These are phyloP conservation scores for Potorous gilbertii DNA, from an alignment of 2,797 vertebrate species.

Conservation along the genomic window DNA sequence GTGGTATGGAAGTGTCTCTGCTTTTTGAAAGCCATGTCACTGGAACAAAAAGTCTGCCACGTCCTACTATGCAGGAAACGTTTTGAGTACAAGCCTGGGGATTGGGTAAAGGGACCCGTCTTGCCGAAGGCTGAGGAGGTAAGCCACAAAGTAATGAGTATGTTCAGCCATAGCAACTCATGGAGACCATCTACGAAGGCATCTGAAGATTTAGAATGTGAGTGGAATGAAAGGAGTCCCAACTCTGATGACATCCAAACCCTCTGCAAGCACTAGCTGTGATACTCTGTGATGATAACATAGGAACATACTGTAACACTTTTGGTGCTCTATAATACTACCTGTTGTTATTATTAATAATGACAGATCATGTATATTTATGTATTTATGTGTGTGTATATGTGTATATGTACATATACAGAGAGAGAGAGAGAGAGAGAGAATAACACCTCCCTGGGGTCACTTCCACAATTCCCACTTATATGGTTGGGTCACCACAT, in stretches of 20 bases:
- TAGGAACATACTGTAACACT: background rate
- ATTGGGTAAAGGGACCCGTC: background rate
- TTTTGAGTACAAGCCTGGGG: background rate
- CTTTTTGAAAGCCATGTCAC: background rate
- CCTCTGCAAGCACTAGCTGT: background rate
- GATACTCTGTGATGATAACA: background rate
- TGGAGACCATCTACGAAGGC: background rate
- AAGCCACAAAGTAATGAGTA: background rate
- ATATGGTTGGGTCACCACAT: background rate
- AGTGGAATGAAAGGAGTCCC: background rate
- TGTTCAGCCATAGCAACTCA: background rate
- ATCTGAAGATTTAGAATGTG: background rate
- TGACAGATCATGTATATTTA: background rate
- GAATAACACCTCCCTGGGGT: background rate
- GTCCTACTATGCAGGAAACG: background rate
- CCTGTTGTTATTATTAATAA: background rate
- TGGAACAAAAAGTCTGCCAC: background rate
- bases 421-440: background rate
- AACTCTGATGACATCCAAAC: background rate
- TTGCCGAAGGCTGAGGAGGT: background rate
- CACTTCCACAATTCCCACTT: background rate
- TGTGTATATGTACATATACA: too few relatives aligned
- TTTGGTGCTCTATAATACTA: background rate
- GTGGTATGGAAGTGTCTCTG: background rate
- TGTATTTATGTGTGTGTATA: background rate